Evolutionary conservation across 2,888 invertebrate species (phyloP), one percentile per base, ranked within the genome.

Genomic region (Subacronicta megacephala): DNA sequence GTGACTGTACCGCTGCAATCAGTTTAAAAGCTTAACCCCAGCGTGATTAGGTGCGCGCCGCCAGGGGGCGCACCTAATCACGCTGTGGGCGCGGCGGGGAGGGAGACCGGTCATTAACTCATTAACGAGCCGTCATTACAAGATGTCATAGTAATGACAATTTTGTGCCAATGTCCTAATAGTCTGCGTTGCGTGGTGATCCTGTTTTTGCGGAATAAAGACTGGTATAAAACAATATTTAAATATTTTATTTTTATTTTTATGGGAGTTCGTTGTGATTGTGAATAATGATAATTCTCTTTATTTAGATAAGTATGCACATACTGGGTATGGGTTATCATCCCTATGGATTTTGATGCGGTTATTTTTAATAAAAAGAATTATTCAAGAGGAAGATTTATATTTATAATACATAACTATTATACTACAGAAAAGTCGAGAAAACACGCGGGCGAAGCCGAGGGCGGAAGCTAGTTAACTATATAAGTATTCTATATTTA

Each of bases 11-110:
- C 33, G 40, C 67, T 77, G 61, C 80, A 88, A 88, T 87, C 84
- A 79, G 74, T 81, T 72, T 84, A 82, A 88, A 87, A 88, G 87
- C 82, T 77, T 82, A 81, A 77, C 79, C 80, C 79, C 66, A 62
- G 36, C 58, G 73, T 81, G 87, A 86, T 85, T 83, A 82, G 77
- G 64, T 68, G 56, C 35, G 40, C 53, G 50, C 43, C 60, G 65
- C 46, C 57, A 43, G 47, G 55, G 62, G 68, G 65, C 44, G 55
- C n/a, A n/a, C n/a, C n/a, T n/a, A n/a, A n/a, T n/a, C n/a, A n/a
- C 47, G 50, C 51, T 71, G 53, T 57, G 74, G 67, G 61, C 42
- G 61, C 46, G 51, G 60, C 45, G 12, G 58, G 41, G 58, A 15
- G 62, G 52, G 67, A 31, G 23, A 29, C 20, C 9, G 62, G 78